Conservation (phyloP, 92 coral and sea anemone species). For the Scolanthus callimorphus region DNA sequence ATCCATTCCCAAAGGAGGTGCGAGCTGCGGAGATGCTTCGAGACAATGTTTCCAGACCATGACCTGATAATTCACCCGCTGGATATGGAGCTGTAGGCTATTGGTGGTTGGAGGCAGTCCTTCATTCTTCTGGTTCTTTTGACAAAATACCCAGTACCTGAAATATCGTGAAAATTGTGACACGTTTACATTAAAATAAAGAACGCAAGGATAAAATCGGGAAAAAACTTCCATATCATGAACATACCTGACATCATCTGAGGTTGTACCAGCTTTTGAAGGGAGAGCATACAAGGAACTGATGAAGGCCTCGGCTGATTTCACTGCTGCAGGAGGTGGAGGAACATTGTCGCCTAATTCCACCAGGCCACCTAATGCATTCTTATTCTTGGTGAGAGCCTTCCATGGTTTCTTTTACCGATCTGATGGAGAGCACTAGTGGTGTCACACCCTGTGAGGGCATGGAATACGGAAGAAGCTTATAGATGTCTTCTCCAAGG, state of each 20-base stretch:
- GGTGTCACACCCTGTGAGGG: no score
- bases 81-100: constrained; percentile 10
- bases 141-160: constrained; percentile 27
- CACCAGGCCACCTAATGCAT: constrained; percentile 5
- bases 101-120: constrained; percentile 22
- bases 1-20: constrained; percentile 24
- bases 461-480: no score
- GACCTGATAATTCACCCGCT: constrained; percentile 10
- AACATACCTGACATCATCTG: constrained; percentile 30
- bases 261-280: constrained; percentile 27
- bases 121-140: constrained; percentile 14
- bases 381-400: constrained; percentile 1
- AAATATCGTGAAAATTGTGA: no score
- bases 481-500: no score
- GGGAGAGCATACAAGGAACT: constrained; percentile 13
- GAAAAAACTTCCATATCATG: no score
- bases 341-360: constrained; percentile 13
- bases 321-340: constrained; percentile 8
- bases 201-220: no score
- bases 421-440: no score
- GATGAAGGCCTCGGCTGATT: constrained; percentile 21
- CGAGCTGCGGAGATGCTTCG: constrained; percentile 14
- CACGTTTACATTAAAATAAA: no score
- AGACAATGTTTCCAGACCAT: constrained; percentile 21
- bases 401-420: no score